Base-by-base conservation (phyloP, 2,797 vertebrate genomes). In the Syngnathus rostellatus region DNA sequence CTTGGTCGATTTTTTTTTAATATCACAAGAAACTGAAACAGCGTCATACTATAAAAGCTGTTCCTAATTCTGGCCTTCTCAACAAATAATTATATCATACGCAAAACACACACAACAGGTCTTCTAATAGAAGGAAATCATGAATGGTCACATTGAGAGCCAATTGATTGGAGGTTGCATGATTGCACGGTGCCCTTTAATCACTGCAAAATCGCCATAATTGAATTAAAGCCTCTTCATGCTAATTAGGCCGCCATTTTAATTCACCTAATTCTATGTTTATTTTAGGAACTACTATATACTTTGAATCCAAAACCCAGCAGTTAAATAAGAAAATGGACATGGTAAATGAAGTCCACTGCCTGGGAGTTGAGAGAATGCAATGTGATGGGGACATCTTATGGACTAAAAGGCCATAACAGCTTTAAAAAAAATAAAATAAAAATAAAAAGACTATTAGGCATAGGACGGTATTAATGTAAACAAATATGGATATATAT, bases 331-430 rank as follows among this genome's bases (percentile, higher is more conserved):
- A 8, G 17, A 37, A 8, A 37, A 17, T 38, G 17, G 11, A 11
- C 50, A n/a, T 53, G 50, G 9, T 53, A 4, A 53, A 17, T 37
- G 1, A 16, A 58, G 31, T 8, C 31, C 55, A 58, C 31, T 38
- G 25, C 2, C 25, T 64, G 10, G 5, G 64, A 4, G 45, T 23
- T 67, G 57, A 43, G 57, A 60, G 19, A 8, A 67, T 19, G 37
- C 14, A 54, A 75, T 54, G 64, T 74, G 50, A 71, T 55, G 67
- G 75, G 6, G 82, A 81, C 87, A 79, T 23, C 84, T 82, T 76
- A n/a, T 74, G 87, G 83, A 67, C 46, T 1, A 25, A 0, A 51
- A 6, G 46, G 39, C 71, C 62, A 83, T 67, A 75, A 53, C 81
- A 46, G 11, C 12, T 40, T 40, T n/a, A 7, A 51, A 10, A 70